These are phyloP conservation scores for Centropyge bicolor DNA, from an alignment of 2,797 vertebrate genomes.

Conservation along the genomic window DNA sequence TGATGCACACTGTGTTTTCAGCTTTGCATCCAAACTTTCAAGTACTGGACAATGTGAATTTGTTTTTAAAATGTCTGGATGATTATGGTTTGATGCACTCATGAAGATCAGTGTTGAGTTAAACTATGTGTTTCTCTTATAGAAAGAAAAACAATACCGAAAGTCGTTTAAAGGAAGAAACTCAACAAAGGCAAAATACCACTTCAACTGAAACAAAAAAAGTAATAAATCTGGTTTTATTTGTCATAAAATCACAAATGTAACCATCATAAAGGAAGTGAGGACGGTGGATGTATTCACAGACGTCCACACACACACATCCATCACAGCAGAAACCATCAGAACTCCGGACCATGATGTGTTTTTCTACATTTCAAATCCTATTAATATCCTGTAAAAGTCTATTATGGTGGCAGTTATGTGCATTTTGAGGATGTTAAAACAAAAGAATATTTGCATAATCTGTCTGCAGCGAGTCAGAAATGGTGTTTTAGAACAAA, in stretches of 20 bases:
- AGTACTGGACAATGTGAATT: conserved; percentile 8
- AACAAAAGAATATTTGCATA: conserved; percentile 12
- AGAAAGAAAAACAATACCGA: neutral
- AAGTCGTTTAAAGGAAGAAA: conserved; percentile 7
- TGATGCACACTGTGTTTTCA: neutral
- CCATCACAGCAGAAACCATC: conserved; percentile 27
- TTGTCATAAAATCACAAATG: neutral
- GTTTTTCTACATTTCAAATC: conserved; percentile 12
- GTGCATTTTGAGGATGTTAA: conserved; percentile 13
- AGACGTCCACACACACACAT: neutral
- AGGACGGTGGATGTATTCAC: neutral
- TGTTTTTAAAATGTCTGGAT: neutral
- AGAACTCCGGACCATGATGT: conserved; percentile 1
- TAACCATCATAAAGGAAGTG: neutral
- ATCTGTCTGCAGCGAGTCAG: conserved; percentile 7
- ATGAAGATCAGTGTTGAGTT: neutral
- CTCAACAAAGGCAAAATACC: neutral
- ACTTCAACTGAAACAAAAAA: neutral
- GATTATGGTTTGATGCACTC: neutral
- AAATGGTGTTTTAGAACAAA: conserved; percentile 25
- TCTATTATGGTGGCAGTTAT: conserved; percentile 14
- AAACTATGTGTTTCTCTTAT: neutral
- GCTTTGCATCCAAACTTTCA: neutral
- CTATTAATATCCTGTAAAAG: conserved; percentile 15
- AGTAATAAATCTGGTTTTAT: neutral